phyloP scores from a whole-genome alignment of 2,113 vertebrate species.

The Oncorhynchus keta region DNA sequence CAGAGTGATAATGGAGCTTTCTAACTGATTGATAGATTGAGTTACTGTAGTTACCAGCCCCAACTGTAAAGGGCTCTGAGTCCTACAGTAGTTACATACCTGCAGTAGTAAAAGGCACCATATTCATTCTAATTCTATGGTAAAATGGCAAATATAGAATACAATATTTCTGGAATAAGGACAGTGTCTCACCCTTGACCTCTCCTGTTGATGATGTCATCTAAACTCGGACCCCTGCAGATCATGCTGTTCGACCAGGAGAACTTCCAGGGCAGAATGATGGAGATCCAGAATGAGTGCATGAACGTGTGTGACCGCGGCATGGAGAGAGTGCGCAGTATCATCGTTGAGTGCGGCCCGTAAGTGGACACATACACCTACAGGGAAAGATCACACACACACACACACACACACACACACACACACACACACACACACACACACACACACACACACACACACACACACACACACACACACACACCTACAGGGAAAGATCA shows the following conservation, averaged over 20 bases:
- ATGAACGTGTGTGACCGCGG: constrained; percentile 86
- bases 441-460: background rate
- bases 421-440: background rate
- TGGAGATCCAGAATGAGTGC: constrained; percentile 88
- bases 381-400: background rate
- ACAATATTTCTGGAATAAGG: no score
- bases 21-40: no score
- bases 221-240: constrained; percentile 57
- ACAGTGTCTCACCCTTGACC: background rate
- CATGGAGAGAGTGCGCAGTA: constrained; percentile 86
- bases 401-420: background rate
- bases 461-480: background rate
- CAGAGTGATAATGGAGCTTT: no score
- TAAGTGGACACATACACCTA: constrained; percentile 72
- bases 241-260: constrained; percentile 90
- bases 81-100: no score
- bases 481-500: background rate
- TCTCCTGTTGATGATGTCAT: background rate
- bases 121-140: no score
- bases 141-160: no score
- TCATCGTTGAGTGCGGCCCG: constrained; percentile 90
- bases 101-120: no score
- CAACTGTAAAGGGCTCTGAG: no score
- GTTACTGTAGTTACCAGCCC: no score
- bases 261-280: constrained; percentile 92